Percentiles rank a stretch among this genome's conserved stretches.
These are phyloP conservation scores for Alca torda DNA, from an alignment of 2,797 vertebrate species.

Conservation along the genomic window DNA sequence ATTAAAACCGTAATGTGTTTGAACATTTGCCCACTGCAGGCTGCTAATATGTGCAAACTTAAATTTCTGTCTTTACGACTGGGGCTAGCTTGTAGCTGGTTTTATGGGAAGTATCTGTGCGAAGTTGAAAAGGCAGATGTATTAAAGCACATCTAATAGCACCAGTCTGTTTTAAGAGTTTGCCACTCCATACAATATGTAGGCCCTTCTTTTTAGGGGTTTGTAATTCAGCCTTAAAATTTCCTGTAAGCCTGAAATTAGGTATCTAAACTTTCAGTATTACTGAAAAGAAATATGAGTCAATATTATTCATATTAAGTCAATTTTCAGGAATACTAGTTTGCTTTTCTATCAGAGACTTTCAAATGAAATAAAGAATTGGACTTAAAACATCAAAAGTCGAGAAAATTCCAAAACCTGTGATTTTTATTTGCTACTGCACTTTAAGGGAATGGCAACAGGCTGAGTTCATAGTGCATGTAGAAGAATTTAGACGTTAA, in stretches of 20 bases:
- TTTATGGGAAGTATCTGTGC: background rate
- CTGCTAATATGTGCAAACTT: slow-evolving; percentile 47
- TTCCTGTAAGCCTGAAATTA: background rate
- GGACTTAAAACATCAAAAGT: background rate
- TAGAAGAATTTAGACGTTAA: accelerated
- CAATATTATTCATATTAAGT: background rate
- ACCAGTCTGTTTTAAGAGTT: background rate
- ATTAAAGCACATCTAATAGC: background rate
- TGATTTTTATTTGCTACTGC: background rate
- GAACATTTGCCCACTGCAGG: slow-evolving; percentile 66
- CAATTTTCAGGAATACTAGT: slow-evolving; percentile 1
- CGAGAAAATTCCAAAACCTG: background rate
- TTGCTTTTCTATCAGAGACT: background rate
- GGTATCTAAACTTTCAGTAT: background rate
- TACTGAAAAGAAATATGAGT: background rate
- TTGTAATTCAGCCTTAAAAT: background rate
- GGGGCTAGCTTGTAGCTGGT: background rate
- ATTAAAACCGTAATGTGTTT: slow-evolving; percentile 73
- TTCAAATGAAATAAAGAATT: slow-evolving; percentile 7
- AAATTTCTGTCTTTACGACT: slow-evolving; percentile 26
- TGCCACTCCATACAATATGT: background rate
- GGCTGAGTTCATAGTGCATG: background rate
- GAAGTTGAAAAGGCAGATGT: background rate
- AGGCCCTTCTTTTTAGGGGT: background rate
- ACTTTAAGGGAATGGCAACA: background rate